Evolutionary conservation across 2,888 invertebrate genomes (phyloP).

Genomic region (Pantelozetes paolii): DNA sequence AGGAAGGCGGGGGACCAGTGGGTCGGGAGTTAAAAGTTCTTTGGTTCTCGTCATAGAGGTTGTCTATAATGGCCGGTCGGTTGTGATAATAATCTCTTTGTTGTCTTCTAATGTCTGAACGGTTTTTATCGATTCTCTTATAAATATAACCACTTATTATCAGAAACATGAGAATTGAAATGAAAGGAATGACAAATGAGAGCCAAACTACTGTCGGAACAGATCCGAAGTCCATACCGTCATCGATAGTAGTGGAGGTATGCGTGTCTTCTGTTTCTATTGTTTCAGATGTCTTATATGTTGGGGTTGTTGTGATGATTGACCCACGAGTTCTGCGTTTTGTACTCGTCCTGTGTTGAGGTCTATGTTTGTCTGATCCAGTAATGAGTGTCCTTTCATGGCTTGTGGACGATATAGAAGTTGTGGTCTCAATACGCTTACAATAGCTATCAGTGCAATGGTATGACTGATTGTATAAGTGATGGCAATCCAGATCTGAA

Average conservation of each 20-base stretch:
- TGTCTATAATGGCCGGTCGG: neutral
- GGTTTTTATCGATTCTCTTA: neutral
- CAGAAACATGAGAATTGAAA: constrained; percentile 13
- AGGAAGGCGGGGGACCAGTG: constrained; percentile 19
- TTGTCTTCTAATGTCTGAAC: neutral
- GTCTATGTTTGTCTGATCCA: too few species aligned
- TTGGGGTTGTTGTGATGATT: neutral
- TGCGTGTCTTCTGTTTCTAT: too few species aligned
- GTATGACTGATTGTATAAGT: too few species aligned
- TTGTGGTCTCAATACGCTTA: too few species aligned
- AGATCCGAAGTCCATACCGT: constrained; percentile 10
- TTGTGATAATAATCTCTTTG: neutral
- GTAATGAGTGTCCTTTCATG: too few species aligned
- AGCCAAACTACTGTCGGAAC: constrained; percentile 22
- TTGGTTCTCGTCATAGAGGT: neutral
- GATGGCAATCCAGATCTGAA: too few species aligned
- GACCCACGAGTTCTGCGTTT: too few species aligned
- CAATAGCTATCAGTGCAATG: too few species aligned
- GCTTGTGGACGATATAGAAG: too few species aligned
- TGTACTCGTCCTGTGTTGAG: too few species aligned
- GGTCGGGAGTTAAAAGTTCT: neutral
- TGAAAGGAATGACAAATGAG: constrained; percentile 12
- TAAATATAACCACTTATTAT: constrained; percentile 13
- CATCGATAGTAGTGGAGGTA: neutral
- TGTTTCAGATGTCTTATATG: neutral